These are phyloP conservation scores for Drosophila sp. DNA, from an alignment of 1,140 invertebrate species.

Conservation along the genomic window DNA sequence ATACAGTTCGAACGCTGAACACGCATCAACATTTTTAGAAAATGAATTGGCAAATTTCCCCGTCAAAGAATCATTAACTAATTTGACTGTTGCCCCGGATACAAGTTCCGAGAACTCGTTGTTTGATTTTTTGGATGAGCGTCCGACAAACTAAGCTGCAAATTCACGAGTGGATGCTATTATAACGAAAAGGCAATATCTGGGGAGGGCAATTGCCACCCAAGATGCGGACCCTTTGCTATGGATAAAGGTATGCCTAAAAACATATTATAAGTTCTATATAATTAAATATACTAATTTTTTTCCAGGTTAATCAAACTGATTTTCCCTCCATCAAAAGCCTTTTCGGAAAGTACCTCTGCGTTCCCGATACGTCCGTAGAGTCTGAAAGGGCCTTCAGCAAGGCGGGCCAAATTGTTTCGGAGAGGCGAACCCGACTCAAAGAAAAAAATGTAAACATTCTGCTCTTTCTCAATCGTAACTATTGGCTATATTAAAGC, in stretches of 20 bases:
- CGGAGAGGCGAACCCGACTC: no score
- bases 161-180: slow-evolving; percentile 1
- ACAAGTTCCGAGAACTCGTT: slow-evolving; percentile 5
- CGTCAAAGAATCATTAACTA: background rate
- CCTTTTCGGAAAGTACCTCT: background rate
- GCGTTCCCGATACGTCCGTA: background rate
- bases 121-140: slow-evolving; percentile 2
- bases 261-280: background rate
- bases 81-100: background rate
- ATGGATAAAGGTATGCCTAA: background rate
- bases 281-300: slow-evolving; percentile 1
- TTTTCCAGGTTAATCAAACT: background rate
- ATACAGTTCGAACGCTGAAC: no score
- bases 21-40: background rate
- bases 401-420: no score
- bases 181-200: background rate
- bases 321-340: background rate
- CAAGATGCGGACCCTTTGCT: background rate
- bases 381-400: no score
- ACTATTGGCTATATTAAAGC: no score
- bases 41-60: slow-evolving; percentile 3
- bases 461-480: no score
- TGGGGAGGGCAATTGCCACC: background rate
- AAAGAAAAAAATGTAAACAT: no score
- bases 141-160: slow-evolving; percentile 1